Percentiles rank a stretch among this genome's conserved stretches.
Conservation (phyloP, 2,113 vertebrate genomes). For the Haemorhous mexicanus region DNA sequence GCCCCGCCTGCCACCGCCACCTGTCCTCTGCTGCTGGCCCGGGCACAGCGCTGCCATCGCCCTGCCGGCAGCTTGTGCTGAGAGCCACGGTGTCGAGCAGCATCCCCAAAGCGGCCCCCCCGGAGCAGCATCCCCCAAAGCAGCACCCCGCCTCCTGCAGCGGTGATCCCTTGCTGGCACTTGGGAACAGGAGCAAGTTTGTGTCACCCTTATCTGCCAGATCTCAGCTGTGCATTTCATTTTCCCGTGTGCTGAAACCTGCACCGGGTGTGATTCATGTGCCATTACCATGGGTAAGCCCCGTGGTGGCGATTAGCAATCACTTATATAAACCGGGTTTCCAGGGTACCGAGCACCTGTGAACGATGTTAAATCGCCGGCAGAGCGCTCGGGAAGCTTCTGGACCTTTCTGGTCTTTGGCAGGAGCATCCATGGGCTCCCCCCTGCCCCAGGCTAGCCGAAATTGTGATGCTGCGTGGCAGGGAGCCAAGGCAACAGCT, state of each 20-base stretch:
- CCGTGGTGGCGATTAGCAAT: background rate
- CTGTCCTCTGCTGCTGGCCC: background rate
- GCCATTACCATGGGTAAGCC: background rate
- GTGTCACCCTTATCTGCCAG: background rate
- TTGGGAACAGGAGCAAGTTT: background rate
- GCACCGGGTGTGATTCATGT: background rate
- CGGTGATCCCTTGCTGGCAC: background rate
- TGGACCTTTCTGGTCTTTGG: background rate
- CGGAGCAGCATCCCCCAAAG: background rate
- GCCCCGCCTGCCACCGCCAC: accelerated
- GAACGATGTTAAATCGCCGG: background rate
- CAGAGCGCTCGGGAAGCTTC: background rate
- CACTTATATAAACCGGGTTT: background rate
- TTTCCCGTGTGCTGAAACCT: background rate
- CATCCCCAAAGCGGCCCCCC: background rate
- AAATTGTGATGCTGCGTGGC: background rate
- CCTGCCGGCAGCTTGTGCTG: background rate
- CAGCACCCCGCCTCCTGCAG: background rate
- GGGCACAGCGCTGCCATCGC: background rate
- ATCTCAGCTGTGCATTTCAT: background rate
- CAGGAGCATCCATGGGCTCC: background rate
- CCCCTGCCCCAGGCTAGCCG: background rate
- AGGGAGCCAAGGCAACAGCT: background rate
- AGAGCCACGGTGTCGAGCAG: accelerated
- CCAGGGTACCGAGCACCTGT: background rate